Evolutionary conservation across 2,113 vertebrate species (phyloP), one percentile per base, ranked within the genome.

Genomic region (Ailurus styani): DNA sequence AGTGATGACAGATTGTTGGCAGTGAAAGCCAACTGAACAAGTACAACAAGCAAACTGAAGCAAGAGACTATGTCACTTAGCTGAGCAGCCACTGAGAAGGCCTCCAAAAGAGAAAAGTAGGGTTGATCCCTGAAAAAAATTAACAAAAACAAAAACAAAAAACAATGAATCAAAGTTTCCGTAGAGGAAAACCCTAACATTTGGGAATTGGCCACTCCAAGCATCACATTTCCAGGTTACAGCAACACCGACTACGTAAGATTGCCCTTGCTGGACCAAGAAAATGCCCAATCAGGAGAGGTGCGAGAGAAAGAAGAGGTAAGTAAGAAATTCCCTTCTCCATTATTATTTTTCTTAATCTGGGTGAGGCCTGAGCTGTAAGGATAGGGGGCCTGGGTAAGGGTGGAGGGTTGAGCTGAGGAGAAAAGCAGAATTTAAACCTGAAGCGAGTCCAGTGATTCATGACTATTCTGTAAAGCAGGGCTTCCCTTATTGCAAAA

Each of bases 231-330:
- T 47, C 1, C 37, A 77, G 29, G 18, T 45, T 55, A 42, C 5
- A 77, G 4, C 0, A 75, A 34, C 12, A 34, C 27, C 34, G 60
- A 1, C 1, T 64, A 37, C 14, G 27, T 34, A 68, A 0, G 6
- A 66, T 27, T 42, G 11, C 11, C 47, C 34, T 14, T 78, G 12
- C 34, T 34, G 21, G 6, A 57, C 23, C 2, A 9, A 72, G 34
- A 27, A 45, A 78, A 73, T 45, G 29, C 6, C 3, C 7, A 21
- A 47, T 37, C 18, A 86, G 14, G 14, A 37, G 2, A 84, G 3
- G 3, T 8, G 1, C 4, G 18, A 77, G 20, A 50, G 5, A 82
- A 64, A 5, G 12, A 64, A 62, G 34, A 62, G 50, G 29, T 40
- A 87, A 50, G 18, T 70, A 90, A 85, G 18, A 5, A 37, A 45